Evolutionary conservation across 2,888 invertebrate species (phyloP), one percentile per base, ranked within the genome.

Genomic region (Stenchaetothrips biformis): DNA sequence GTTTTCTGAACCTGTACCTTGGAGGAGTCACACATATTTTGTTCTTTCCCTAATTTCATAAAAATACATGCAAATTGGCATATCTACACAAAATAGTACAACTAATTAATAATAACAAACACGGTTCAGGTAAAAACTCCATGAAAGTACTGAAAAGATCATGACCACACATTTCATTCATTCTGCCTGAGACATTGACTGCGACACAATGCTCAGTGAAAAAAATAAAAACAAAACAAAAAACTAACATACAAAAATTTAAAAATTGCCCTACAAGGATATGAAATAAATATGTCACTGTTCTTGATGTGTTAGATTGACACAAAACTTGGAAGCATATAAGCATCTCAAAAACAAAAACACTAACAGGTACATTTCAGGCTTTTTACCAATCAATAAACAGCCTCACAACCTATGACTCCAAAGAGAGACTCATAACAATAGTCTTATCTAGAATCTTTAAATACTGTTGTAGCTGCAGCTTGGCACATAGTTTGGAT

Each of bases 401-500:
- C 67, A 74, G 67, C 67, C 21, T 74, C 21, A 74, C 67, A 74
- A 11, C 59, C 16, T 59, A 59, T 7, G 18, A 59, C 59, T 59
- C 59, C 37, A 59, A 59, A 74, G 25, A 74, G 25, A 25, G 21
- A n/a, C 37, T 37, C 37, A 37, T 37, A 37, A 37, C 4, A 37
- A 37, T 37, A 37, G 37, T 11, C 67, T 74, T 21, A 74, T 74
- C 25, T 11, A 21, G 67, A 11, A n/a, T 74, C 67, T 21, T 74
- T 25, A 74, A 74, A 74, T 74, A 74, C 67, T 74, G 67, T 74
- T 21, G 25, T 74, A 25, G 67, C 67, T 21, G 67, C 67, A 74
- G 67, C 9, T 25, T 21, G 25, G 21, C 7, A 25, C 37, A 37
- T 37, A 37, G 37, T 37, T 37, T 37, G 37, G 37, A 37, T 37